Conservation (phyloP, 1,140 invertebrate genomes). For the Ostrea denselamellosa region DNA sequence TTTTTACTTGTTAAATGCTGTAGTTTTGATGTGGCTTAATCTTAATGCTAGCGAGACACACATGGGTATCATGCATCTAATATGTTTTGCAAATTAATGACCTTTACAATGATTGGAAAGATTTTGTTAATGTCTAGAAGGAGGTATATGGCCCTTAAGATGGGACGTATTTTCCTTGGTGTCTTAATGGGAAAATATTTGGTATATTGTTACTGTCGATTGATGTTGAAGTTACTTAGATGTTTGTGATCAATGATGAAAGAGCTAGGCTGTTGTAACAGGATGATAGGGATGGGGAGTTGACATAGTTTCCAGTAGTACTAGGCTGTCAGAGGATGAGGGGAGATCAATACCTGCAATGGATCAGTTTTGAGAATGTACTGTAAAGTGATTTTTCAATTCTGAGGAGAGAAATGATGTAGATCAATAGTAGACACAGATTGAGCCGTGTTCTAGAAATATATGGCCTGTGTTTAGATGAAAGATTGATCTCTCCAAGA, state of each 20-base stretch:
- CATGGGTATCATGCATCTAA: too few relatives aligned
- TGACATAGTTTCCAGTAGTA: not conserved
- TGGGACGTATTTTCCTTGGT: not conserved
- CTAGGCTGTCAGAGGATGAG: not conserved
- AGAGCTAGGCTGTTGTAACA: not conserved
- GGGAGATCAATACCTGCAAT: not conserved
- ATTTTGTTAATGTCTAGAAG: not conserved
- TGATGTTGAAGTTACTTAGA: not conserved
- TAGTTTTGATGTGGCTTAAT: too few relatives aligned
- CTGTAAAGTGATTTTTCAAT: conserved; percentile 11
- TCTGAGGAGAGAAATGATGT: not conserved
- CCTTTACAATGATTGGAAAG: not conserved
- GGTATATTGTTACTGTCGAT: not conserved
- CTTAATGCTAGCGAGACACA: too few relatives aligned
- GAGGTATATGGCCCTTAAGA: not conserved
- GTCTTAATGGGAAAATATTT: not conserved
- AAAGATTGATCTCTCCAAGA: not conserved
- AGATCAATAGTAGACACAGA: not conserved
- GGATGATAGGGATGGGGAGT: conserved; percentile 8
- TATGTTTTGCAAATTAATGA: too few relatives aligned
- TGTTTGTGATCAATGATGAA: not conserved
- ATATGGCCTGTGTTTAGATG: not conserved
- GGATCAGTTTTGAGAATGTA: not conserved
- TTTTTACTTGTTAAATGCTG: too few relatives aligned
- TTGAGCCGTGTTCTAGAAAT: not conserved